Percentiles rank a stretch among this genome's conserved stretches.
Evolutionary conservation across 37 sponge, comb jelly and placozoan genomes (phyloP).

Genomic region (Chondrilla cf. caribensis): DNA sequence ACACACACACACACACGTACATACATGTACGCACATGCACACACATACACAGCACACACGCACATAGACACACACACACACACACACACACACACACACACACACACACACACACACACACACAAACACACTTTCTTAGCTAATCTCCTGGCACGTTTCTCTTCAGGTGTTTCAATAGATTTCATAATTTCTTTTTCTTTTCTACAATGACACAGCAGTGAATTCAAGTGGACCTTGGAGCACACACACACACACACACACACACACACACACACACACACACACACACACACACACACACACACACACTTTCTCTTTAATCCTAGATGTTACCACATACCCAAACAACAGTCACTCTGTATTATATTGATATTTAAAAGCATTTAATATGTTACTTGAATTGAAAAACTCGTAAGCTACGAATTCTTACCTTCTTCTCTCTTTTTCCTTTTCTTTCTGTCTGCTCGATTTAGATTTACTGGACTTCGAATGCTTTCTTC

Average conservation of each 20-base stretch:
- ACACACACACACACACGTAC: not conserved
- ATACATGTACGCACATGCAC: not conserved
- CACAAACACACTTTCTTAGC: slow-evolving; percentile 50
- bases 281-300: slow-evolving; percentile 8
- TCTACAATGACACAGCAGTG: slow-evolving; percentile 39
- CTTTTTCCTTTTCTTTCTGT: not conserved
- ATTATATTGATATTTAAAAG: too few species aligned
- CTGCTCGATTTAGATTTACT: slow-evolving; percentile 44
- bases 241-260: not conserved
- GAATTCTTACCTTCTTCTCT: slow-evolving; percentile 1
- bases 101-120: not conserved
- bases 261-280: not conserved
- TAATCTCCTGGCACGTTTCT: slow-evolving; percentile 69
- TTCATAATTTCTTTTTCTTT: slow-evolving; percentile 73
- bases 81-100: slow-evolving; percentile 8
- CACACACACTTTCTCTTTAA: too few species aligned
- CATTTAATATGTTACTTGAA: too few species aligned
- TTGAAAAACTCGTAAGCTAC: too few species aligned
- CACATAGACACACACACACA: slow-evolving; percentile 2
- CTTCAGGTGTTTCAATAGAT: slow-evolving; percentile 79
- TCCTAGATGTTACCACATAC: too few species aligned
- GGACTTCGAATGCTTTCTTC: slow-evolving; percentile 18
- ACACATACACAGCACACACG: slow-evolving; percentile 2
- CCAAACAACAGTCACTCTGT: too few species aligned
- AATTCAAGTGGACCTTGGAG: slow-evolving; percentile 41